These are phyloP conservation scores for Istiophorus platypterus DNA, from an alignment of 2,113 vertebrate species.

Conservation along the genomic window DNA sequence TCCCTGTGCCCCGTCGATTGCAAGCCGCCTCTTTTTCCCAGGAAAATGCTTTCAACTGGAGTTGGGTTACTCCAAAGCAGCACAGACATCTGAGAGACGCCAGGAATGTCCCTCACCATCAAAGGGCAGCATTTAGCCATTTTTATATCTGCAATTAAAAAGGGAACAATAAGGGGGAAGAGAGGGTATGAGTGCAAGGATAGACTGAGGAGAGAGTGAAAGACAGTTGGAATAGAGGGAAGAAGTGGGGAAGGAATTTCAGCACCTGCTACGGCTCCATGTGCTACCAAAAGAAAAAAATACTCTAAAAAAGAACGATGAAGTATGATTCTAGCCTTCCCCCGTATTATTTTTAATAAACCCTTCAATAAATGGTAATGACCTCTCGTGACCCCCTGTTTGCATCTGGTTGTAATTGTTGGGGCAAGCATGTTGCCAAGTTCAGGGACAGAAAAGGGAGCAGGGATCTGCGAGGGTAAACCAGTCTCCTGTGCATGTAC, in stretches of 20 bases:
- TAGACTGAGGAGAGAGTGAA: constrained; percentile 32
- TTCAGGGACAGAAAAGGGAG: constrained; percentile 21
- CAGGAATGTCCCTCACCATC: constrained; percentile 79
- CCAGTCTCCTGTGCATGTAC: neutral
- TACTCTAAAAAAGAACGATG: constrained; percentile 44
- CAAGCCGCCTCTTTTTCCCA: constrained; percentile 66
- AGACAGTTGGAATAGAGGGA: constrained; percentile 29
- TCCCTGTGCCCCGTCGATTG: constrained; percentile 59
- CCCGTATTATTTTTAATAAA: constrained; percentile 65
- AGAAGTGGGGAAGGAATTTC: constrained; percentile 52
- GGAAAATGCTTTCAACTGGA: constrained; percentile 85
- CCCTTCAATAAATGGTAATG: constrained; percentile 64
- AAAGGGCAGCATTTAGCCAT: constrained; percentile 77
- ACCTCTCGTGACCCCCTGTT: constrained; percentile 39
- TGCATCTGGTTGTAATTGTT: constrained; percentile 68
- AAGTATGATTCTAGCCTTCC: constrained; percentile 31
- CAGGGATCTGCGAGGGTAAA: constrained; percentile 22
- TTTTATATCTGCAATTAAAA: constrained; percentile 82
- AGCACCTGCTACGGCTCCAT: constrained; percentile 70
- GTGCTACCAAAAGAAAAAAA: constrained; percentile 53
- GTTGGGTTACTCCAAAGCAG: constrained; percentile 80
- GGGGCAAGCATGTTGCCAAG: constrained; percentile 27
- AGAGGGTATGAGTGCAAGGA: constrained; percentile 35
- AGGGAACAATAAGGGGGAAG: constrained; percentile 48
- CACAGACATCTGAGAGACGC: constrained; percentile 78